Conservation (phyloP, 2,113 vertebrate genomes). For the Pardalotus punctatus region DNA sequence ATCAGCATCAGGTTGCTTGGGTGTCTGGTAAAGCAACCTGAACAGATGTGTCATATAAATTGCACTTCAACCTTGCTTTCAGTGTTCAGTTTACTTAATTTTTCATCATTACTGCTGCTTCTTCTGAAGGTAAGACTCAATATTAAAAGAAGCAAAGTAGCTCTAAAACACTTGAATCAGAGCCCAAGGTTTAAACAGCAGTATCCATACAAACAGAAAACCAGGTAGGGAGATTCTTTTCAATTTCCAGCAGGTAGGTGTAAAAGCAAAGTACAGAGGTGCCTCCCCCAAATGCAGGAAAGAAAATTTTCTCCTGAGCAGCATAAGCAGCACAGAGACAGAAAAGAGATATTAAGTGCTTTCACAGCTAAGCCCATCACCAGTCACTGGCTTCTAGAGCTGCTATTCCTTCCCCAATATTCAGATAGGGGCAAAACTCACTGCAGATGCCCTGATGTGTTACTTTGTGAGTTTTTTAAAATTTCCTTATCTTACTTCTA, state of each 20-base stretch:
- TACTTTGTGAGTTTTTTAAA: not conserved
- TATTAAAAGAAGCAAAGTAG: not conserved
- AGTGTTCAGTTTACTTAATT: not conserved
- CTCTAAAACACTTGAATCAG: not conserved
- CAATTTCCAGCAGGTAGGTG: not conserved
- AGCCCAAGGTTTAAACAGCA: not conserved
- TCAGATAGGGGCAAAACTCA: not conserved
- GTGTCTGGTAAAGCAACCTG: not conserved
- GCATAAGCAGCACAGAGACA: not conserved
- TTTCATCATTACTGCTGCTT: not conserved
- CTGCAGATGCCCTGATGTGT: not conserved
- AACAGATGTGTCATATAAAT: not conserved
- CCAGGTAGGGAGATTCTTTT: not conserved
- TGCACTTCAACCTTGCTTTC: not conserved
- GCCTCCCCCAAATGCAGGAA: not conserved
- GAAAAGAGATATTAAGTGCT: rapidly evolving
- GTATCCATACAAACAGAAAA: not conserved
- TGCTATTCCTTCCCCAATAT: rapidly evolving
- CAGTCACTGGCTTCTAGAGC: not conserved
- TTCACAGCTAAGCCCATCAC: not conserved
- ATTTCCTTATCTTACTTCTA: not conserved
- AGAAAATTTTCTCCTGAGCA: not conserved
- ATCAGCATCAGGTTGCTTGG: not conserved
- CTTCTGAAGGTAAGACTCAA: not conserved
- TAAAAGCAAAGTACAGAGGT: not conserved